phyloP scores from a whole-genome alignment of 2,888 invertebrate species.

The Rotaria macrura region DNA sequence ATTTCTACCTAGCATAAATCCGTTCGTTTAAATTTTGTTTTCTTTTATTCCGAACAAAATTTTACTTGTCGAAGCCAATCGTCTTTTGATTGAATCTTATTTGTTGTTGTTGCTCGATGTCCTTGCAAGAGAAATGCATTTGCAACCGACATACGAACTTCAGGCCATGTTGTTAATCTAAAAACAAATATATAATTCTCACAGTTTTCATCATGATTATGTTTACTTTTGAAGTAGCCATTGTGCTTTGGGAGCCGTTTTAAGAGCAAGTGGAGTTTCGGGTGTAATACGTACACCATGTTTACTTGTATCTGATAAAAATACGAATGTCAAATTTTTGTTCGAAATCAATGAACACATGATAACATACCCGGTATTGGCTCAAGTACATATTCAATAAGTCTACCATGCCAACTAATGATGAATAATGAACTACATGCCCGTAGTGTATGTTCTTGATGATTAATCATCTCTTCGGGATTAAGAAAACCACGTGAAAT shows the following conservation, averaged over 20 bases:
- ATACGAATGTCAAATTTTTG: too few species aligned
- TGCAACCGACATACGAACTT: neutral
- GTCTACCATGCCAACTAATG: slow-evolving; percentile 25
- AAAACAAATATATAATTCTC: too few species aligned
- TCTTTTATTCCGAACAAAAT: neutral
- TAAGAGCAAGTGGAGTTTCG: slow-evolving; percentile 24
- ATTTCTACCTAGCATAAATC: slow-evolving; percentile 9
- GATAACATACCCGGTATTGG: neutral
- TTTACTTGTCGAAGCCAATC: slow-evolving; percentile 17
- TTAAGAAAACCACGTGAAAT: neutral
- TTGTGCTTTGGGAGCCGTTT: slow-evolving; percentile 29
- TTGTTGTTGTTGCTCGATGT: neutral
- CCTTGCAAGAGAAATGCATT: neutral
- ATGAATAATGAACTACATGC: slow-evolving; percentile 29
- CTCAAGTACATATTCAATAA: slow-evolving; percentile 32
- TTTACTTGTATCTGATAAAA: neutral
- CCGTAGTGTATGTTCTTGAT: neutral
- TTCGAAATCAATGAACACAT: too few species aligned
- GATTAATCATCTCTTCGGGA: neutral
- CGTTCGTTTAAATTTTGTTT: too few species aligned
- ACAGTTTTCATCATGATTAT: too few species aligned
- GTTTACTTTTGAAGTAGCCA: slow-evolving; percentile 27
- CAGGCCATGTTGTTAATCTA: neutral
- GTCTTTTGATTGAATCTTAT: neutral
- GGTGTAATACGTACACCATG: neutral